These are phyloP conservation scores for Drosophila nr. perissopoda DNA, from an alignment of 2,888 invertebrate genomes.

Conservation along the genomic window DNA sequence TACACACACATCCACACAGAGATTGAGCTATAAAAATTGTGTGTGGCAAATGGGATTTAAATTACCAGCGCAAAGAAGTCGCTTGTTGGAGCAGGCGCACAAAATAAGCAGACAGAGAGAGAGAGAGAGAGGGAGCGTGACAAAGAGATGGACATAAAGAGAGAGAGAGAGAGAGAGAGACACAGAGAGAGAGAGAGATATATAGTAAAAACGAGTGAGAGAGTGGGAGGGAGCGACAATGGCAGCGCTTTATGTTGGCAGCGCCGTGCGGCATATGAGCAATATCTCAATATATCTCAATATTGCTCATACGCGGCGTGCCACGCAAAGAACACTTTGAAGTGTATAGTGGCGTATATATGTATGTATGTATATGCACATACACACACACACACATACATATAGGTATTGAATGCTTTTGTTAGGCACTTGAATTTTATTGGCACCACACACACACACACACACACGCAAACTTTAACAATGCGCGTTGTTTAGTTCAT, in stretches of 20 bases:
- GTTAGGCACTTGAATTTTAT: constrained; percentile 58
- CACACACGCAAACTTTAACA: constrained; percentile 25
- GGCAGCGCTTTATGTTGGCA: constrained; percentile 43
- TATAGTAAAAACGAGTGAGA: background rate
- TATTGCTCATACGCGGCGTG: constrained; percentile 67
- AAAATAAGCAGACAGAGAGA: background rate
- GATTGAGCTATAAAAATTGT: constrained; percentile 61
- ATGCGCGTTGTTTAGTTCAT: constrained; percentile 38
- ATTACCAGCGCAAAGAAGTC: constrained; percentile 62
- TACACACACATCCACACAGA: constrained; percentile 14
- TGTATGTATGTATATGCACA: constrained; percentile 4
- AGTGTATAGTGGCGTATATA: constrained; percentile 11
- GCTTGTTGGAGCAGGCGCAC: constrained; percentile 70
- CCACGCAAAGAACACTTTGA: constrained; percentile 54
- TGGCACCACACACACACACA: constrained; percentile 23
- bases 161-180: background rate
- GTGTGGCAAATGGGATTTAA: constrained; percentile 71
- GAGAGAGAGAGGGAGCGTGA: background rate
- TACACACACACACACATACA: background rate
- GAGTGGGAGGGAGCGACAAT: constrained; percentile 15
- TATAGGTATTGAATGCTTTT: constrained; percentile 42
- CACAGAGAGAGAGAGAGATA: constrained; percentile 4
- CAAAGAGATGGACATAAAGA: constrained; percentile 1
- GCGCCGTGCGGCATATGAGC: constrained; percentile 67
- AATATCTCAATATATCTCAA: constrained; percentile 65